Evolutionary conservation across 2,797 vertebrate species (phyloP).

Genomic region (Intellagama lesueurii): DNA sequence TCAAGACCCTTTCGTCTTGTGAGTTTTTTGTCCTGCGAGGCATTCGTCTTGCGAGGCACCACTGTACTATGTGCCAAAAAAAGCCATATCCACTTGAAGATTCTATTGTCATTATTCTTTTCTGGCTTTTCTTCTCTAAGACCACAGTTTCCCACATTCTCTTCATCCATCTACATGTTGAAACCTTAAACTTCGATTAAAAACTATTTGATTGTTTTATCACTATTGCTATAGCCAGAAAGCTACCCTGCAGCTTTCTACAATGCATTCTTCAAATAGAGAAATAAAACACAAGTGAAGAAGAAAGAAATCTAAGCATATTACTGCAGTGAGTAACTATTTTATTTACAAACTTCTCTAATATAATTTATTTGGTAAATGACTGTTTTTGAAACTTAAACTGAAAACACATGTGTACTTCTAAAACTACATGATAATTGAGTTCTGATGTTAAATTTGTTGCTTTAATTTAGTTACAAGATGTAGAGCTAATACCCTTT

Average conservation of each 20-base stretch:
- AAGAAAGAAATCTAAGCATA: neutral
- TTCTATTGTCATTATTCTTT: too few relatives aligned
- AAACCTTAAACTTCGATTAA: neutral
- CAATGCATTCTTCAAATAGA: too few relatives aligned
- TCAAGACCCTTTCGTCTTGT: too few relatives aligned
- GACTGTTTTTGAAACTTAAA: conserved; percentile 37
- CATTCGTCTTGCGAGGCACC: too few relatives aligned
- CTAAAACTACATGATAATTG: neutral
- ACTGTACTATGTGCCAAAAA: too few relatives aligned
- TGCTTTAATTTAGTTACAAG: conserved; percentile 55
- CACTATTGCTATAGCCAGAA: neutral
- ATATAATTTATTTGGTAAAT: conserved; percentile 23
- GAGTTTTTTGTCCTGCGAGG: too few relatives aligned
- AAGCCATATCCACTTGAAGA: too few relatives aligned
- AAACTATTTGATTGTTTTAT: neutral
- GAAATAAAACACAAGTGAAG: too few relatives aligned
- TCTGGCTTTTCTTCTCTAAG: too few relatives aligned
- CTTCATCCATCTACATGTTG: too few relatives aligned
- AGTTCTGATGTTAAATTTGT: conserved; percentile 57
- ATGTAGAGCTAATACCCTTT: conserved; percentile 46
- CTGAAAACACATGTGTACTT: conserved; percentile 48
- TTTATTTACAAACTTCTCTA: conserved; percentile 18
- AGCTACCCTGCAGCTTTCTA: too few relatives aligned
- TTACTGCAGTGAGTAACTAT: conserved; percentile 1
- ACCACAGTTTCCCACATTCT: too few relatives aligned